These are phyloP conservation scores for Otus scops DNA, from an alignment of 2,797 vertebrate species.

Conservation along the genomic window DNA sequence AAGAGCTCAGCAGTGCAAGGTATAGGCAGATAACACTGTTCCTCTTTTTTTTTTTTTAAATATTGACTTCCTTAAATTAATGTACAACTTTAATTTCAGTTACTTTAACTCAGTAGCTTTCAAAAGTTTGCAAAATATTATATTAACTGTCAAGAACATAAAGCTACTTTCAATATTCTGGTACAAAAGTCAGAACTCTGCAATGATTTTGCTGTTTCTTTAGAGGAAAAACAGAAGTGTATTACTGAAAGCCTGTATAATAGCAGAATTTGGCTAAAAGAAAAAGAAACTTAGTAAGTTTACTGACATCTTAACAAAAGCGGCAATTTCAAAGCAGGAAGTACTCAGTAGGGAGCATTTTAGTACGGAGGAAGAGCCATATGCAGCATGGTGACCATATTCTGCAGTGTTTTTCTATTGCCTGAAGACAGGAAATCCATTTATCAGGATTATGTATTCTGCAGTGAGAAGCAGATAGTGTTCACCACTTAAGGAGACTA, in stretches of 20 bases:
- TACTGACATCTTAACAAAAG: neutral
- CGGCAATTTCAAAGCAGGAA: neutral
- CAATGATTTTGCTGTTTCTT: neutral
- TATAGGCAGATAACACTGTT: neutral
- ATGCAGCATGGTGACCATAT: fast-evolving
- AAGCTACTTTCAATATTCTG: neutral
- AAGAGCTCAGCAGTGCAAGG: neutral
- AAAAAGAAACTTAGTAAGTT: neutral
- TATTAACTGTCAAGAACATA: neutral
- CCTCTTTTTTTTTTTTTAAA: neutral
- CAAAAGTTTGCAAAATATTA: neutral
- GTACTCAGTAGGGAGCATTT: neutral
- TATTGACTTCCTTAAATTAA: neutral
- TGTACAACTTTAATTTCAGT: neutral
- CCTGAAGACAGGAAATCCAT: neutral
- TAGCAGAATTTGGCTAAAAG: neutral
- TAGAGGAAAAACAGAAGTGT: neutral
- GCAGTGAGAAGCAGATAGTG: neutral
- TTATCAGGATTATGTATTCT: neutral
- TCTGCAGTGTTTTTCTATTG: neutral
- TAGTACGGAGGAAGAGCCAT: fast-evolving
- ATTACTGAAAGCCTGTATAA: neutral
- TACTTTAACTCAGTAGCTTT: neutral
- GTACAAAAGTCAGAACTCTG: neutral
- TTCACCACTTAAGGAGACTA: neutral